Conservation (phyloP, 2,888 invertebrate genomes). For the Agrilus mali region DNA sequence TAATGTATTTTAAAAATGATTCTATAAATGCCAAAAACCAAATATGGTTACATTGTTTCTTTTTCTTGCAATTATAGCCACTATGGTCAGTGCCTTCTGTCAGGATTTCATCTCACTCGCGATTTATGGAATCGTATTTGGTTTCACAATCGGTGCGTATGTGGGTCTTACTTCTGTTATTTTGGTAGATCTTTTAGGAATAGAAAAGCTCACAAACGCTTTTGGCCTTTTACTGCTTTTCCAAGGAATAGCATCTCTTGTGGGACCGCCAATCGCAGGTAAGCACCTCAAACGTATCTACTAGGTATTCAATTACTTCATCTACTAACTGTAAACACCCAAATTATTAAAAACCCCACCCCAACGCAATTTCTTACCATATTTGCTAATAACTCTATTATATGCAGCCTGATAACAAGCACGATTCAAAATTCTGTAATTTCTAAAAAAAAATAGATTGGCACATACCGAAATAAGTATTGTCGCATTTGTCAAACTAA, state of each 20-base stretch:
- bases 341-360: too few relatives aligned
- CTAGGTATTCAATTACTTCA: too few relatives aligned
- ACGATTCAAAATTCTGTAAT: too few relatives aligned
- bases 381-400: too few relatives aligned
- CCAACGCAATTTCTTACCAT: too few relatives aligned
- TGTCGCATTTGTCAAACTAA: too few relatives aligned
- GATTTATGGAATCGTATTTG: constrained; percentile 68
- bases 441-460: too few relatives aligned
- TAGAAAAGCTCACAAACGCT: constrained; percentile 88
- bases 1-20: too few relatives aligned
- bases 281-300: constrained; percentile 24
- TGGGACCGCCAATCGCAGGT: constrained; percentile 92
- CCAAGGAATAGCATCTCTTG: constrained; percentile 85
- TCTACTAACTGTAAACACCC: too few relatives aligned
- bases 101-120: constrained; percentile 58
- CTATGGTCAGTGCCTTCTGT: constrained; percentile 67
- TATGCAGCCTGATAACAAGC: too few relatives aligned
- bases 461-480: too few relatives aligned
- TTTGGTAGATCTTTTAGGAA: constrained; percentile 84
- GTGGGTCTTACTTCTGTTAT: constrained; percentile 95
- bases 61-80: constrained; percentile 44
- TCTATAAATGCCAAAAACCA: too few relatives aligned
- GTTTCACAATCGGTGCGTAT: constrained; percentile 88
- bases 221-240: constrained; percentile 86
- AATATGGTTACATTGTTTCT: not conserved